phyloP scores from a whole-genome alignment of 2,113 vertebrate genomes.

The Cephalopterus ornatus region DNA sequence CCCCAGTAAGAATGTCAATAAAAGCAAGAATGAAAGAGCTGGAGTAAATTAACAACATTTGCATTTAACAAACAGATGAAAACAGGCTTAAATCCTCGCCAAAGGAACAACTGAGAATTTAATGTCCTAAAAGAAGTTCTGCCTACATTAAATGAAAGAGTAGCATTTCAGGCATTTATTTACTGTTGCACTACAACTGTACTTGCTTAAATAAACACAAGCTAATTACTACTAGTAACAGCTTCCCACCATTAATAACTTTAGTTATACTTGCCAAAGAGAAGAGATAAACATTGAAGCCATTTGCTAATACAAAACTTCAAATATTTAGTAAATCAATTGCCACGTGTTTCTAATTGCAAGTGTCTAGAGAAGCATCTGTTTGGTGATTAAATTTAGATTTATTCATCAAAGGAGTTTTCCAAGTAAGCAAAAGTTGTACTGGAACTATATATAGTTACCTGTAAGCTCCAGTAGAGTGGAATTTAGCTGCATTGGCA shows the following conservation, averaged over 20 bases:
- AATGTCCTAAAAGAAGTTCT: not conserved
- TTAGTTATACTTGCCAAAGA: not conserved
- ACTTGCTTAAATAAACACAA: not conserved
- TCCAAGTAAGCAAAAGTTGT: not conserved
- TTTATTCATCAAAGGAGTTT: not conserved
- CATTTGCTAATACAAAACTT: not conserved
- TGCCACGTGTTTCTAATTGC: not conserved
- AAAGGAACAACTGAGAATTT: not conserved
- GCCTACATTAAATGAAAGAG: not conserved
- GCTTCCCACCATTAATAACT: not conserved
- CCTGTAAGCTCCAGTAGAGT: conserved; percentile 95
- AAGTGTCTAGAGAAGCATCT: not conserved
- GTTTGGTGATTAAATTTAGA: not conserved
- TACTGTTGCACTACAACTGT: not conserved
- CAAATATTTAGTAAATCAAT: not conserved
- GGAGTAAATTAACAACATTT: not conserved
- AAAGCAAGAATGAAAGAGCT: not conserved
- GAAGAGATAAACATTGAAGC: not conserved
- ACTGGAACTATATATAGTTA: conserved; percentile 34
- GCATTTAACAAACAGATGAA: not conserved
- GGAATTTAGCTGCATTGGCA: conserved; percentile 93
- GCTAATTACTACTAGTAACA: not conserved
- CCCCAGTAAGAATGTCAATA: not conserved
- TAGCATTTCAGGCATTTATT: not conserved
- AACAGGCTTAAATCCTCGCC: not conserved